phyloP scores from a whole-genome alignment of 2,113 vertebrate genomes.

The Seriola rivoliana region DNA sequence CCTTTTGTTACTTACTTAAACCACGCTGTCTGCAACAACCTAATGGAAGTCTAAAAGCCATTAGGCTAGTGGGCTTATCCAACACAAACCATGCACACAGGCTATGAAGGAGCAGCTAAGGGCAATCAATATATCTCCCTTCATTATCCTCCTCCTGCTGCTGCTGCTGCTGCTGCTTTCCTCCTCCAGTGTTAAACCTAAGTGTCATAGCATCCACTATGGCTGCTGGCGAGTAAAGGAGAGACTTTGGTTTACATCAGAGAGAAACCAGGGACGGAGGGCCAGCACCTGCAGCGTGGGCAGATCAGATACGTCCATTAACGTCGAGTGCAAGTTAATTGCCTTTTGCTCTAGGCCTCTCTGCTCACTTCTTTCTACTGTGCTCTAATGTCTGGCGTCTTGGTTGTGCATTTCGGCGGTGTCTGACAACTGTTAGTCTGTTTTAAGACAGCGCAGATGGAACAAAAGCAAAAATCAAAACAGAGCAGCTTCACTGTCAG shows the following conservation, averaged over 20 bases:
- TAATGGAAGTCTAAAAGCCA: conserved; percentile 83
- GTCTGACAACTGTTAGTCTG: conserved; percentile 1
- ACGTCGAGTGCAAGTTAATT: conserved; percentile 10
- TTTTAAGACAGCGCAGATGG: conserved; percentile 23
- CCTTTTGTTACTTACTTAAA: conserved; percentile 84
- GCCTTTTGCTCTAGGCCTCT: conserved; percentile 9
- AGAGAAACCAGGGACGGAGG: conserved; percentile 30
- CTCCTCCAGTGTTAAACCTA: conserved; percentile 65
- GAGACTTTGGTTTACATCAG: conserved; percentile 53
- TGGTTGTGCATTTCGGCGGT: conserved; percentile 10
- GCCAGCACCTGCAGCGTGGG: conserved; percentile 34
- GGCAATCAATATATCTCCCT: conserved; percentile 75
- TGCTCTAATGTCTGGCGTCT: not conserved
- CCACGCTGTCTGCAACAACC: conserved; percentile 64
- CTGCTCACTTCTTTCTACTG: conserved; percentile 3
- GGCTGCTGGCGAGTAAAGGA: conserved; percentile 67
- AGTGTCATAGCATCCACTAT: conserved; percentile 58
- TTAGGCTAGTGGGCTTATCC: conserved; percentile 73
- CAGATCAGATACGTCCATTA: conserved; percentile 32
- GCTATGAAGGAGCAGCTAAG: conserved; percentile 64
- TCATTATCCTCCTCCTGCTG: conserved; percentile 25
- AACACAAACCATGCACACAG: conserved; percentile 60
- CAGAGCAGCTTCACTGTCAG: conserved; percentile 32
- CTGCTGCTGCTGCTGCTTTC: conserved; percentile 8
- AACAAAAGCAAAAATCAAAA: conserved; percentile 44